phyloP scores from a whole-genome alignment of 2,888 invertebrate species.

The Oconnorella tubifera region DNA sequence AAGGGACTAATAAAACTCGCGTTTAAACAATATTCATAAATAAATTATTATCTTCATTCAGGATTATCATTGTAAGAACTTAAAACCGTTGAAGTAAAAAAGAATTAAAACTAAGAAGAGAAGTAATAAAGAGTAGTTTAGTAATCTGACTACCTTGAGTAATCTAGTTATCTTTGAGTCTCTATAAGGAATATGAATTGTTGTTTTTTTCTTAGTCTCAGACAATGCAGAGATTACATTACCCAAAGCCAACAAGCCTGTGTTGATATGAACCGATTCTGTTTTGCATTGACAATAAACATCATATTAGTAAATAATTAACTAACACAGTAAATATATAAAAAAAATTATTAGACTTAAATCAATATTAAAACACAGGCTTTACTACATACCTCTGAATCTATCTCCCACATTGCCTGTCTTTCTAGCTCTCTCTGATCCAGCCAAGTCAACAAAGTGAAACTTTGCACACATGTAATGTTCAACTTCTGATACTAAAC shows the following conservation, averaged over 20 bases:
- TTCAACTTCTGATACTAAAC: not conserved
- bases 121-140: too few relatives aligned
- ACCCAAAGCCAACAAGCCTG: conserved; percentile 54
- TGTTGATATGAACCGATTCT: conserved; percentile 58
- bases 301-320: not conserved
- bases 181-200: conserved; percentile 55
- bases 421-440: conserved; percentile 55
- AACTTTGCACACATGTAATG: conserved; percentile 55
- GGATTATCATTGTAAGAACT: too few relatives aligned
- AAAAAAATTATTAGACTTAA: too few relatives aligned
- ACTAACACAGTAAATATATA: too few relatives aligned
- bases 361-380: too few relatives aligned
- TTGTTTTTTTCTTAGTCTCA: conserved; percentile 49
- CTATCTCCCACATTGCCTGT: conserved; percentile 57
- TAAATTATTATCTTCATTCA: too few relatives aligned
- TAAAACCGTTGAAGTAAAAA: too few relatives aligned
- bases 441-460: conserved; percentile 57
- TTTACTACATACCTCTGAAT: conserved; percentile 56
- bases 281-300: conserved; percentile 21
- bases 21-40: too few relatives aligned
- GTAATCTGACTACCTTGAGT: too few relatives aligned
- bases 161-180: conserved; percentile 56
- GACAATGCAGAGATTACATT: conserved; percentile 56
- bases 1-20: too few relatives aligned
- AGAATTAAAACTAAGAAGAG: too few relatives aligned